These are phyloP conservation scores for Botrylloides violaceus DNA, from an alignment of 23 tunicate genomes.

Conservation along the genomic window DNA sequence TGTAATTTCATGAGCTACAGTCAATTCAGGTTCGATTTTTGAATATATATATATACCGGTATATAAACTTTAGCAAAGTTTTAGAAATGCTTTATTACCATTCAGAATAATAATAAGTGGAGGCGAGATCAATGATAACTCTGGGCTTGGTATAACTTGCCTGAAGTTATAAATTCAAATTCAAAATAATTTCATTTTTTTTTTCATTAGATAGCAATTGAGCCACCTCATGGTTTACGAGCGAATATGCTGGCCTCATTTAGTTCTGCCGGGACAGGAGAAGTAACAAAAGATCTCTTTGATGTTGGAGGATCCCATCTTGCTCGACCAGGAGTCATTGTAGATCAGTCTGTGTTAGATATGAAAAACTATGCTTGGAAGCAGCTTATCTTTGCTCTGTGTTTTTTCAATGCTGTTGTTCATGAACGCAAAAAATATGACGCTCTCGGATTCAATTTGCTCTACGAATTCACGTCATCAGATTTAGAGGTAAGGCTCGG, in stretches of 20 bases:
- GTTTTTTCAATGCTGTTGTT: conserved; percentile 83
- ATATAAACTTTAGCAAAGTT: too few relatives aligned
- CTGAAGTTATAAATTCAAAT: neutral
- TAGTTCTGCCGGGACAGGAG: conserved; percentile 57
- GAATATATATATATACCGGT: too few relatives aligned
- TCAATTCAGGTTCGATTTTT: too few relatives aligned
- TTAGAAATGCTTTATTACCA: too few relatives aligned
- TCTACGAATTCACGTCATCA: conserved; percentile 85
- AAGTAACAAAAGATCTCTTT: conserved; percentile 58
- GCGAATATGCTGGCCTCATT: conserved; percentile 76
- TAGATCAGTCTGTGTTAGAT: neutral
- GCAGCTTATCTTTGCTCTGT: conserved; percentile 58
- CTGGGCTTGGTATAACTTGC: neutral
- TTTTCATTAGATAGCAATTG: conserved; percentile 70
- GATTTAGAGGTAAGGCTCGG: conserved; percentile 55
- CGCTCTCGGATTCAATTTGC: conserved; percentile 91
- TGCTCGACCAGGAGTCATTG: conserved; percentile 2
- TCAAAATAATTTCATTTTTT: neutral
- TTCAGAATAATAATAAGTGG: too few relatives aligned
- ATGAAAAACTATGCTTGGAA: conserved; percentile 47
- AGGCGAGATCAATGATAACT: too few relatives aligned
- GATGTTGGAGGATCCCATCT: conserved; percentile 46
- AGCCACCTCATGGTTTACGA: conserved; percentile 73
- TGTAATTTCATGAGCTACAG: too few relatives aligned
- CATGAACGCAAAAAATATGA: conserved; percentile 79